Evolutionary conservation across 2,113 vertebrate species (phyloP), one percentile per base, ranked within the genome.

Genomic region (Gopherus flavomarginatus): DNA sequence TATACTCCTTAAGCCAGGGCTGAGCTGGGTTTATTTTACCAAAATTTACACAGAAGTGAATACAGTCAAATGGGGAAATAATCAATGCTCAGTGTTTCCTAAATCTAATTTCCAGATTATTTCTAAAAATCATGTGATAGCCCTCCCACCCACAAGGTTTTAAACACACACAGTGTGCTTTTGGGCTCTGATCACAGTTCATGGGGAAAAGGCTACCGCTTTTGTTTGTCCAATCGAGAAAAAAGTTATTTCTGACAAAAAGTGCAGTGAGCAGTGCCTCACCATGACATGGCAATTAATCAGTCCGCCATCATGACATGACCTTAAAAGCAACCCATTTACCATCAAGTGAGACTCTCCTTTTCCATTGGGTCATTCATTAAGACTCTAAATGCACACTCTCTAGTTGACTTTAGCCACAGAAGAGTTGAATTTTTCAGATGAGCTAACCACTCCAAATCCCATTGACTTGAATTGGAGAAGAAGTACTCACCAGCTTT

Each of bases 151-250:
- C 93, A 49, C 81, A 75, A 90, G 75, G 29, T 52, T 94, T 96
- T 86, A 54, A 6, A 53, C 53, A 53, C 52, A 53, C 50, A 6
- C 16, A 14, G 5, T 5, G 52, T 17, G 21, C 53, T 9, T 54
- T 54, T 54, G 53, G 53, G 21, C 53, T 22, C 53, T 54, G 53
- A 54, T 54, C 53, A 54, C 53, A 54, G 21, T 22, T 54, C 21
- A 22, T 54, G 53, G 21, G 7, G 21, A 22, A 47, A 47, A 89
- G 91, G 89, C 53, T 96, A 83, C 82, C 79, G n/a, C 53, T 54
- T 75, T 57, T 86, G 19, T 87, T 91, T 90, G 77, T 93, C n/a
- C 27, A 42, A 84, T 47, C 87, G 83, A 75, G 77, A 94, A 95
- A 86, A 19, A 79, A 54, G 57, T 42, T 90, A 94, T 94, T 87